phyloP scores from a whole-genome alignment of 2,797 vertebrate species.

The Poecilia wingei region DNA sequence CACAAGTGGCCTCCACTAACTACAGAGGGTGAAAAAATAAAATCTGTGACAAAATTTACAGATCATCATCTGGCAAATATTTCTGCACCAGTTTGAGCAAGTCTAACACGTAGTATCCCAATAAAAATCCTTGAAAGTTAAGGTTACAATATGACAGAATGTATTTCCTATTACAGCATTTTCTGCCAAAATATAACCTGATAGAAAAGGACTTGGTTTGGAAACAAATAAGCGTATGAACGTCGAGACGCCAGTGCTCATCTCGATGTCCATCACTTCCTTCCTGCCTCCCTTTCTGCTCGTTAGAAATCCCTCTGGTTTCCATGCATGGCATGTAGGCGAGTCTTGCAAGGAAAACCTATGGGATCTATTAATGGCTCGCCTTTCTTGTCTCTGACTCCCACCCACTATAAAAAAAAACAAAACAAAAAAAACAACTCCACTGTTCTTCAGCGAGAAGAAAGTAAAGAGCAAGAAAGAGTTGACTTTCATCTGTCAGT shows the following conservation, averaged over 20 bases:
- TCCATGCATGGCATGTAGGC: slow-evolving; percentile 27
- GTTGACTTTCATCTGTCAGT: slow-evolving; percentile 23
- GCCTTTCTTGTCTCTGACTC: slow-evolving; percentile 36
- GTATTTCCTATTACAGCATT: not conserved
- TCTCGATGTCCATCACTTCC: slow-evolving; percentile 39
- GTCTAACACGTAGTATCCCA: not conserved
- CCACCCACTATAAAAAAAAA: slow-evolving; percentile 27
- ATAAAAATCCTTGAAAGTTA: not conserved
- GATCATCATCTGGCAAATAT: not conserved
- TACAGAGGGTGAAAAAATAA: not conserved
- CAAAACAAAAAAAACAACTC: slow-evolving; percentile 7
- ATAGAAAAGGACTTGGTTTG: not conserved
- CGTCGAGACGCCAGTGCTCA: not conserved
- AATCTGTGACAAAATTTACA: not conserved
- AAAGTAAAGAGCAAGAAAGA: slow-evolving; percentile 18
- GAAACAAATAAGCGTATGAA: not conserved
- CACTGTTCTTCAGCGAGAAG: slow-evolving; percentile 23
- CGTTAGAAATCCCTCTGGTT: slow-evolving; percentile 45
- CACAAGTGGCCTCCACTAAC: not conserved
- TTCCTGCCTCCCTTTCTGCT: slow-evolving; percentile 33
- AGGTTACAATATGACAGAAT: not conserved
- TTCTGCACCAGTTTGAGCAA: not conserved
- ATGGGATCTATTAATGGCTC: slow-evolving; percentile 50
- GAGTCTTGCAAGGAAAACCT: slow-evolving; percentile 34
- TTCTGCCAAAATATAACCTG: not conserved